Evolutionary conservation across 2,113 vertebrate genomes (phyloP).

Genomic region (Solenodon paradoxus): DNA sequence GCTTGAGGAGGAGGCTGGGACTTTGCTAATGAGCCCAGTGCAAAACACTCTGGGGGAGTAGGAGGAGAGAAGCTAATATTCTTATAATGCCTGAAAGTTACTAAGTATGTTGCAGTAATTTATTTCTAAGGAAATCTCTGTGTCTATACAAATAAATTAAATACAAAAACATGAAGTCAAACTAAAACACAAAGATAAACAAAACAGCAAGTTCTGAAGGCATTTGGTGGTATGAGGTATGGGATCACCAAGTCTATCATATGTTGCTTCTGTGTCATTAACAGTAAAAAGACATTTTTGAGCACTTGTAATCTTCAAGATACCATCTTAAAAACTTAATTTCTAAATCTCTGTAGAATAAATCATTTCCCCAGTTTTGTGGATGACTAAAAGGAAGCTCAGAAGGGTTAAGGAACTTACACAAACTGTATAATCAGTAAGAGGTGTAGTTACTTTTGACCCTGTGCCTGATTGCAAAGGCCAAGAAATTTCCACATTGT

Average conservation of each 20-base stretch:
- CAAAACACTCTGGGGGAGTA: background rate
- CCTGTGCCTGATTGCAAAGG: background rate
- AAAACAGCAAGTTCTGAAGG: background rate
- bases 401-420: background rate
- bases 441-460: slow-evolving; percentile 21
- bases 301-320: background rate
- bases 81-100: background rate
- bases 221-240: background rate
- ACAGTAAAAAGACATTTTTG: background rate
- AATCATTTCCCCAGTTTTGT: background rate
- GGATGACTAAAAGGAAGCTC: background rate
- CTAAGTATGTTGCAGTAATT: background rate
- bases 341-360: background rate
- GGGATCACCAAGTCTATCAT: background rate
- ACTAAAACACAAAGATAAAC: background rate
- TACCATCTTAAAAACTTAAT: background rate
- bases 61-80: background rate
- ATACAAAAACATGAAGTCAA: background rate
- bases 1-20: background rate
- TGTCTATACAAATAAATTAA: background rate
- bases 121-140: background rate
- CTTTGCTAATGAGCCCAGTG: background rate
- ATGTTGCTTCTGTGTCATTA: background rate
- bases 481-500: slow-evolving; percentile 5
- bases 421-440: background rate